Conservation (phyloP, 37 sponge, comb jelly and placozoan genomes). For the Halichondria panicea region DNA sequence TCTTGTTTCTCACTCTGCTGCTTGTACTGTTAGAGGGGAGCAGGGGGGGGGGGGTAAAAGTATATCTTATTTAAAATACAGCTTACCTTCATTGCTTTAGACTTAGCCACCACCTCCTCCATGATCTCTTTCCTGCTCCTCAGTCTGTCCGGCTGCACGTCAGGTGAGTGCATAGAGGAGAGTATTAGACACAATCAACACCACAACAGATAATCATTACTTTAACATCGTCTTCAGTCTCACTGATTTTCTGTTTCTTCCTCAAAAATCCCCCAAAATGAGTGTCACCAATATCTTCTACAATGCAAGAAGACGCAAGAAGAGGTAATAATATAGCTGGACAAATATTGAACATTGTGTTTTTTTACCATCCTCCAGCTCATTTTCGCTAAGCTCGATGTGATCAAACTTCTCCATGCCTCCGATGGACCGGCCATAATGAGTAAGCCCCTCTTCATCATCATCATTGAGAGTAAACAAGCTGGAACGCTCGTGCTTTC, state of each 20-base stretch:
- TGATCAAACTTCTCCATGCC: conserved; percentile 86
- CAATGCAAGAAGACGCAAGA: too few species aligned
- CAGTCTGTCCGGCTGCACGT: not conserved
- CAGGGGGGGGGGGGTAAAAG: not conserved
- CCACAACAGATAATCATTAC: too few species aligned
- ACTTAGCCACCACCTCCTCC: conserved; percentile 85
- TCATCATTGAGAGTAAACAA: conserved; percentile 55
- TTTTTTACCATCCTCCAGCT: conserved; percentile 26
- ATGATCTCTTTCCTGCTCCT: conserved; percentile 77
- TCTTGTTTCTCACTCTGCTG: conserved; percentile 47
- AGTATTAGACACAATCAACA: too few species aligned
- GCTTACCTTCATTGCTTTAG: conserved; percentile 81
- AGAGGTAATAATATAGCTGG: too few species aligned
- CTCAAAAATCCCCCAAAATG: conserved; percentile 94
- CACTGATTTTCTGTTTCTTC: conserved; percentile 28
- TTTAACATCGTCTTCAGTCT: conserved; percentile 21
- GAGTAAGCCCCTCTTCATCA: conserved; percentile 80
- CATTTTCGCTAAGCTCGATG: conserved; percentile 54
- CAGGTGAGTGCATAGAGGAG: not conserved
- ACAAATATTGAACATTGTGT: too few species aligned
- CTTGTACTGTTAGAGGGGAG: conserved; percentile 43
- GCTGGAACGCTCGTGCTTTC: conserved; percentile 54
- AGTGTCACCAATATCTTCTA: conserved; percentile 62
- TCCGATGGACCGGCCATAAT: conserved; percentile 83
- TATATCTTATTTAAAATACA: not conserved